Evolutionary conservation across 30 jellyfish, hydroid and myxozoan genomes (phyloP).

Genomic region (Aurelia aurita complex sp. Pacific): DNA sequence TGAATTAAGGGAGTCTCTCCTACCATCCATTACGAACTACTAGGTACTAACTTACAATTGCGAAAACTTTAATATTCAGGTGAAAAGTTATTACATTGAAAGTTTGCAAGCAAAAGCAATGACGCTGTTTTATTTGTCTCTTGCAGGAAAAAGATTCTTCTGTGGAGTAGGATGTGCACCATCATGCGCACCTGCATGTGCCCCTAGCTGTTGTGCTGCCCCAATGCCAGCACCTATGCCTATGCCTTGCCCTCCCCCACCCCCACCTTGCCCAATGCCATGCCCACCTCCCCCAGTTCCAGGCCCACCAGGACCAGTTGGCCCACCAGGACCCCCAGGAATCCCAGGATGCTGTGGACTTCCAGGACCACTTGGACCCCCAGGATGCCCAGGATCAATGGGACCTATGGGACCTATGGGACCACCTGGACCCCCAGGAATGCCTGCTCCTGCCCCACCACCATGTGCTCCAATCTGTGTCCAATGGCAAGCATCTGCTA

Average conservation of each 20-base stretch:
- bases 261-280: slow-evolving; percentile 90
- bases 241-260: slow-evolving; percentile 78
- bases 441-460: slow-evolving; percentile 99
- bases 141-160: slow-evolving; percentile 64
- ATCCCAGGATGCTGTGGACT: slow-evolving; percentile 96
- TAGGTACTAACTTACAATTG: no score
- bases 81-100: no score
- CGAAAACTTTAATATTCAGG: no score
- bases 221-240: slow-evolving; percentile 71
- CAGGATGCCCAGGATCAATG: slow-evolving; percentile 82
- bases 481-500: slow-evolving; percentile 74
- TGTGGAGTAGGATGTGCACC: slow-evolving; percentile 93
- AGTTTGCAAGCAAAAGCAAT: no score
- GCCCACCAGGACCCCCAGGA: slow-evolving; percentile 98
- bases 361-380: slow-evolving; percentile 98
- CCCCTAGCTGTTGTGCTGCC: slow-evolving; percentile 70
- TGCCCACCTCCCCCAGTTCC: slow-evolving; percentile 95
- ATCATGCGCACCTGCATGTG: slow-evolving; percentile 81
- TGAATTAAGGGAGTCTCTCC: no score
- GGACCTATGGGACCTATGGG: slow-evolving; percentile 90
- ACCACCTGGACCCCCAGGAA: slow-evolving; percentile 99
- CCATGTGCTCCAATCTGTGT: slow-evolving; percentile 91
- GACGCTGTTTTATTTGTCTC: neutral
- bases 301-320: slow-evolving; percentile 95
- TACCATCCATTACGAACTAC: no score